These are phyloP conservation scores for Meiosimyza decipiens DNA, from an alignment of 2,888 invertebrate species.

Conservation along the genomic window DNA sequence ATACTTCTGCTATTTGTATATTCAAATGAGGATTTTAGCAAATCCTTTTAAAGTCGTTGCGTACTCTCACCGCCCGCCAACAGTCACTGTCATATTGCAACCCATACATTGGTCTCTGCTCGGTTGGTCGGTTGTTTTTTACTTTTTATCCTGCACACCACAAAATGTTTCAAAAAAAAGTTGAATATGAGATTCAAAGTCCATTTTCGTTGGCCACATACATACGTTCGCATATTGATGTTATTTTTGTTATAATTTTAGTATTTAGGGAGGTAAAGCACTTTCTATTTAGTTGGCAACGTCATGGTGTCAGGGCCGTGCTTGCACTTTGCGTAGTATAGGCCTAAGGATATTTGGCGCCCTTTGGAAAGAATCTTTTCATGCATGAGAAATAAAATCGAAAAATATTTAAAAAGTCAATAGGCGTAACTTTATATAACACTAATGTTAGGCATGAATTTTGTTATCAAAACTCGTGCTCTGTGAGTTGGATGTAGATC, in stretches of 20 bases:
- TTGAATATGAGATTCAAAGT: constrained; percentile 18
- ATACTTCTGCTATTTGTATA: constrained; percentile 52
- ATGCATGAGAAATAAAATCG: too few species aligned
- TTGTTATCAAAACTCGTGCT: too few species aligned
- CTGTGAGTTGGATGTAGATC: too few species aligned
- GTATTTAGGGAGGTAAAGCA: background rate
- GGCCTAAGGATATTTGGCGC: too few species aligned
- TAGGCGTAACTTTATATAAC: too few species aligned
- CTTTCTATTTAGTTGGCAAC: constrained; percentile 8
- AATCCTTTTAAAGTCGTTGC: constrained; percentile 54
- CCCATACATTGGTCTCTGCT: too few species aligned
- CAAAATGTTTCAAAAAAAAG: constrained; percentile 2
- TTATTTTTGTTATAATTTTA: background rate
- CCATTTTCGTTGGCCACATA: constrained; percentile 27
- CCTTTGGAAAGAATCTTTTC: too few species aligned
- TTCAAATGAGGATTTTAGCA: constrained; percentile 59
- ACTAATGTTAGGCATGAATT: too few species aligned
- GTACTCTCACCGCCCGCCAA: constrained; percentile 9
- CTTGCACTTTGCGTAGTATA: too few species aligned
- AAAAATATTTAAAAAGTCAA: too few species aligned
- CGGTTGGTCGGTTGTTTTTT: too few species aligned
- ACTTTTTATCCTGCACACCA: background rate
- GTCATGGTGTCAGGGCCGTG: background rate
- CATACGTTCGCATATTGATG: constrained; percentile 27
- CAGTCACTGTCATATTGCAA: too few species aligned